Evolutionary conservation across 1,140 invertebrate species (phyloP).

Genomic region (Vanessa atalanta): DNA sequence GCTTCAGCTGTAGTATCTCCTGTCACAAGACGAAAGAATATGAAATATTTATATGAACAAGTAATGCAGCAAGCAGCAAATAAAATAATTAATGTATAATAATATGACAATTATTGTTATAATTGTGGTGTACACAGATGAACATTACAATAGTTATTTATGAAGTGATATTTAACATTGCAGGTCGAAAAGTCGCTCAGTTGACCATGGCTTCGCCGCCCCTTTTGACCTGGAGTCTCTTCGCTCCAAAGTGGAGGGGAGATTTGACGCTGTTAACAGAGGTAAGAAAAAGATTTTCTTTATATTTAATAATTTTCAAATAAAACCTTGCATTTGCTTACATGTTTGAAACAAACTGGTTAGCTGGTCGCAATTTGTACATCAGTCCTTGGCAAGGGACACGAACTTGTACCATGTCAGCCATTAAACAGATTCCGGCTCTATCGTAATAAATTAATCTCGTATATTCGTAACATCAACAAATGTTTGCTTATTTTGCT

Average conservation of each 20-base stretch:
- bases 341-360: too few species aligned
- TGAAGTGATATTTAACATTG: slow-evolving; percentile 57
- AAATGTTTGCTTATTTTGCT: slow-evolving; percentile 20
- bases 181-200: slow-evolving; percentile 94
- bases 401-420: slow-evolving; percentile 5
- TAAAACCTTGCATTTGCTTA: too few species aligned
- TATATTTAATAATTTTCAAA: neutral
- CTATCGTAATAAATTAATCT: slow-evolving; percentile 9
- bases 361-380: neutral
- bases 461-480: slow-evolving; percentile 13
- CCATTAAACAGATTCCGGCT: slow-evolving; percentile 21
- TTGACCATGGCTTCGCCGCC: slow-evolving; percentile 91
- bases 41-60: too few species aligned
- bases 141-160: neutral
- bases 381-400: neutral
- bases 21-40: too few species aligned
- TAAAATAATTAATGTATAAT: too few species aligned
- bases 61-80: too few species aligned
- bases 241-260: slow-evolving; percentile 90
- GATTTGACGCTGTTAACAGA: slow-evolving; percentile 87
- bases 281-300: slow-evolving; percentile 49
- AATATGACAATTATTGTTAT: neutral
- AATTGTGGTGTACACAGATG: neutral
- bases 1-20: too few species aligned
- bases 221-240: slow-evolving; percentile 91